Evolutionary conservation across 2,113 vertebrate genomes (phyloP).

Genomic region (Daphoenositta chrysoptera): DNA sequence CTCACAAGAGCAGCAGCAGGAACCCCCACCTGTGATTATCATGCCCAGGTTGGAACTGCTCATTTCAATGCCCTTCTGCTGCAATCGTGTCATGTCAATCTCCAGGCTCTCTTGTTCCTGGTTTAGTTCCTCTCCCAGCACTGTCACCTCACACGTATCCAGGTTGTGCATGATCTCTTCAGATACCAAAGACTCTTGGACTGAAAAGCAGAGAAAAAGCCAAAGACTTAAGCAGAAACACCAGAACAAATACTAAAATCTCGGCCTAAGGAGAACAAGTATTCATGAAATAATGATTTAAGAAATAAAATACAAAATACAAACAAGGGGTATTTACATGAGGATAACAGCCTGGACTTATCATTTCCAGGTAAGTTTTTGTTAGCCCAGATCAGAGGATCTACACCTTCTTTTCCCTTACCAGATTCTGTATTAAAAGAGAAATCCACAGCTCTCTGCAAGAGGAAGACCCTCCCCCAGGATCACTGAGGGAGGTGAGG

Average conservation of each 20-base stretch:
- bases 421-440: too few species aligned
- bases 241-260: not conserved
- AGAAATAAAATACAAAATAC: not conserved
- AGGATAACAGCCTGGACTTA: not conserved
- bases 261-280: not conserved
- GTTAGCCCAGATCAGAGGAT: not conserved
- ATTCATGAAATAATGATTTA: not conserved
- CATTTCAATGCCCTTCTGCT: conserved; percentile 89
- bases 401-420: not conserved
- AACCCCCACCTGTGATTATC: conserved; percentile 83
- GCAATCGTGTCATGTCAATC: conserved; percentile 82
- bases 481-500: not conserved
- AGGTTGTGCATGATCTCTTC: conserved; percentile 98
- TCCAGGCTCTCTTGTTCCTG: conserved; percentile 91
- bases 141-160: conserved; percentile 90
- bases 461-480: not conserved
- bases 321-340: not conserved
- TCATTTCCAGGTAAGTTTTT: not conserved
- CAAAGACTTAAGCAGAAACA: not conserved
- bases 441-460: accelerated
- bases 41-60: conserved; percentile 87
- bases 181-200: conserved; percentile 95
- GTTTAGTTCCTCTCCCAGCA: conserved; percentile 89
- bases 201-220: conserved; percentile 61
- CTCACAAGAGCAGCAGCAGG: not conserved